Evolutionary conservation across 2,888 invertebrate genomes (phyloP).

Genomic region (Creontiades dilutus): DNA sequence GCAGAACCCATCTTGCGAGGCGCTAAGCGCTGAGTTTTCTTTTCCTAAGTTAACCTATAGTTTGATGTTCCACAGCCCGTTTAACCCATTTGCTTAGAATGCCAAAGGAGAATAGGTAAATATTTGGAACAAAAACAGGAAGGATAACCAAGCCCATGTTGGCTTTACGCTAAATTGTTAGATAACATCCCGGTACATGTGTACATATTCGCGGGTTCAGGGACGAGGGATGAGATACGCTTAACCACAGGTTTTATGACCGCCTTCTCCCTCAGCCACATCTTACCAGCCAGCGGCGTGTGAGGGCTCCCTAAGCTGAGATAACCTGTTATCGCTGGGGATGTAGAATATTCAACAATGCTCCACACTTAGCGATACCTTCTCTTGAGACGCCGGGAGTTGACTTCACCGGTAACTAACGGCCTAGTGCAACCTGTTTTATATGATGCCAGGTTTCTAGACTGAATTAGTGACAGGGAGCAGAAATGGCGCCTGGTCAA

Average conservation of each 20-base stretch:
- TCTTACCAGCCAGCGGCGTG: constrained; percentile 5
- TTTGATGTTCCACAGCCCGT: not conserved
- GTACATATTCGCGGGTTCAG: not conserved
- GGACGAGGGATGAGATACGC: not conserved
- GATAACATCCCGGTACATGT: too few species aligned
- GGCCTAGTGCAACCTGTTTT: not conserved
- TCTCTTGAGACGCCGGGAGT: not conserved
- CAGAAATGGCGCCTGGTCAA: too few species aligned
- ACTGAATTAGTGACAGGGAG: too few species aligned
- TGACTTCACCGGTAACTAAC: not conserved
- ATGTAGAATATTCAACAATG: constrained; percentile 36
- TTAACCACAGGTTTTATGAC: not conserved
- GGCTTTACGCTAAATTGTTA: too few species aligned
- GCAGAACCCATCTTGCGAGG: too few species aligned
- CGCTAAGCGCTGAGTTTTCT: too few species aligned
- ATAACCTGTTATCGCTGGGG: constrained; percentile 31
- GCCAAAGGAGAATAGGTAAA: not conserved
- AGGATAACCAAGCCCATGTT: too few species aligned
- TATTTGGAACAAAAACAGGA: not conserved
- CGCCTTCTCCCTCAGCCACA: not conserved
- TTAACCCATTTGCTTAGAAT: not conserved
- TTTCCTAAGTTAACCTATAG: too few species aligned
- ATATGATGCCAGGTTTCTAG: too few species aligned
- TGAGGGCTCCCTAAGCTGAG: constrained; percentile 22
- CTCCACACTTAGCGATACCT: not conserved